Percentiles rank a stretch among this genome's conserved stretches.
phyloP scores from a whole-genome alignment of 2,113 vertebrate species.

The Danionella cerebrum region DNA sequence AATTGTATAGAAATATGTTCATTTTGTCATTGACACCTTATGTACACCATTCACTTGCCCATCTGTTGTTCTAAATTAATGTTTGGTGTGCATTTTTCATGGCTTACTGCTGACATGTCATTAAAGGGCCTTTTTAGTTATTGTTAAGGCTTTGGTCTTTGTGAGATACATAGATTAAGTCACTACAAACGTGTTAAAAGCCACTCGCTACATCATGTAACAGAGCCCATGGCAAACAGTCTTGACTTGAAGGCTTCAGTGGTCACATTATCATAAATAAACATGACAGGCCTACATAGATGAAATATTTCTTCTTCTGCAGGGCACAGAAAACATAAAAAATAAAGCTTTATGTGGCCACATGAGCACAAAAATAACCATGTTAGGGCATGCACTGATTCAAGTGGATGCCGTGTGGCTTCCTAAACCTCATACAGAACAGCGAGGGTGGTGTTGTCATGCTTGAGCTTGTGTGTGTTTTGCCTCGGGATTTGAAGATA shows the following conservation, averaged over 20 bases:
- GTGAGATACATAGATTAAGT: too few relatives aligned
- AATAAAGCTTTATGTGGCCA: constrained; percentile 4
- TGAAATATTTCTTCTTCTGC: constrained; percentile 12
- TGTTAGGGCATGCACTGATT: constrained; percentile 7
- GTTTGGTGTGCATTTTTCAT: too few relatives aligned
- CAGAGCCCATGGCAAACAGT: too few relatives aligned
- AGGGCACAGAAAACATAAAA: constrained; percentile 18
- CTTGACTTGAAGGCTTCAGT: too few relatives aligned
- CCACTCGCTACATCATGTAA: too few relatives aligned
- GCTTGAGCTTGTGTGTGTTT: background rate
- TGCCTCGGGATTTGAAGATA: constrained; percentile 21
- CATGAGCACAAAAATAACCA: constrained; percentile 19
- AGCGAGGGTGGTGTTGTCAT: constrained; percentile 2
- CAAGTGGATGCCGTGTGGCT: constrained; percentile 10
- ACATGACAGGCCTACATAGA: background rate
- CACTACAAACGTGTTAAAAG: too few relatives aligned
- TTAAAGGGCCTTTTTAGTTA: too few relatives aligned
- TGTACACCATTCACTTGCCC: background rate
- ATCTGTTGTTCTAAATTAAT: background rate
- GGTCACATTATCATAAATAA: background rate
- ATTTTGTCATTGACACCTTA: background rate
- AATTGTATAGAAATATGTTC: too few relatives aligned
- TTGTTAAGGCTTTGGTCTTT: too few relatives aligned
- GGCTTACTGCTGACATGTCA: too few relatives aligned
- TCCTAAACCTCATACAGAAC: constrained; percentile 1